Base-by-base conservation (phyloP, 2,888 invertebrate genomes). In the Plusia festucae region DNA sequence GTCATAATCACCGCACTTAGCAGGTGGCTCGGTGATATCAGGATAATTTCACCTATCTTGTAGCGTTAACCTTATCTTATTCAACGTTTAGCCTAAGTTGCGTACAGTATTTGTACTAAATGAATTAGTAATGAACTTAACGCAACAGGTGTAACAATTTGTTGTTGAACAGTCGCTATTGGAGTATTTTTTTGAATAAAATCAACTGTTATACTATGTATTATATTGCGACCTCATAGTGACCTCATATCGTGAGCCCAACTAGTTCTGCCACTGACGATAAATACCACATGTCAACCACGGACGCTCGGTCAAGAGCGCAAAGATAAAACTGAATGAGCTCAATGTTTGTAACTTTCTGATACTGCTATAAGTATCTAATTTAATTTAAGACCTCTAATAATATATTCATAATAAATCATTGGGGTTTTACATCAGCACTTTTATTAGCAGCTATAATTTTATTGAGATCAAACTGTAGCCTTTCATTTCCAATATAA, bases 401-500 rank as follows among this genome's bases (percentile, higher is more conserved):
- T 40, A 40, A 40, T 40, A 15, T 15, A 40, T 40, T 40, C 40
- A n/a, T n/a, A 5, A 40, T 40, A 40, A 40, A 40, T 40, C 40
- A n/a, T 40, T 5, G 6, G n/a, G 40, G 40, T 40, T 40, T 40
- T 40, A n/a, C 7, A 40, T n/a, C 40, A 15, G 40, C 40, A n/a
- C 0, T 40, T 40, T 40, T 40, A 40, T 40, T 40, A 40, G 40
- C 40, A 40, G 40, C n/a, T 40, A 40, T 40, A n/a, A 40, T n/a
- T 40, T n/a, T n/a, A 40, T n/a, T 40, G n/a, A 30, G 30, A 40
- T 40, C n/a, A 40, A 40, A 40, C 6, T 40, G 40, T n/a, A 40
- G 51, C 9, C 70, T 67, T 74, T 79, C 70, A 72, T 76, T 76
- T 58, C 62, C 63, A 75, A 68, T 70, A 76, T 73, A 24, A 61